phyloP scores from a whole-genome alignment of 2,113 vertebrate genomes.

The Varanus komodoensis region DNA sequence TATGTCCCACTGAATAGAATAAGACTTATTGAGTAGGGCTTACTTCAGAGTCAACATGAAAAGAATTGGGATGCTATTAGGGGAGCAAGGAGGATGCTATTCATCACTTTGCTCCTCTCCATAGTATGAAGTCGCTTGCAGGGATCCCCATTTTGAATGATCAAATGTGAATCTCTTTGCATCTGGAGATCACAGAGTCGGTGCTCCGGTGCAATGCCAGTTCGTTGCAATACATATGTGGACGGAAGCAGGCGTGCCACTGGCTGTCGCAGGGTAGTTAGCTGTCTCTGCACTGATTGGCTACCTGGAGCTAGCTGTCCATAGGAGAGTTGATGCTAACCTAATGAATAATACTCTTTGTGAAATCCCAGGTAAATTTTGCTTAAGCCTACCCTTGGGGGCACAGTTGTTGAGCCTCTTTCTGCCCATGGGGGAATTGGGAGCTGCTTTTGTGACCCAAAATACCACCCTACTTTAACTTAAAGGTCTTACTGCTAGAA shows the following conservation, averaged over 20 bases:
- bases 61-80: not conserved
- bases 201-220: too few species aligned
- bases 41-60: not conserved
- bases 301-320: not conserved
- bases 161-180: not conserved
- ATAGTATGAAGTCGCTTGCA: not conserved
- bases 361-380: not conserved
- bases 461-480: too few species aligned
- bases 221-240: too few species aligned
- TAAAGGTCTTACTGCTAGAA: too few species aligned
- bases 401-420: too few species aligned
- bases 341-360: not conserved
- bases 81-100: not conserved
- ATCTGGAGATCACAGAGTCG: not conserved
- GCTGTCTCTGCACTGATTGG: not conserved
- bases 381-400: not conserved
- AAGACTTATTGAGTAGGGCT: not conserved
- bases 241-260: not conserved
- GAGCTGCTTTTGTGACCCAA: too few species aligned
- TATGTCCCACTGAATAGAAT: too few species aligned
- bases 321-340: not conserved
- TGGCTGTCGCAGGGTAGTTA: not conserved
- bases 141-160: not conserved
- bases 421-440: too few species aligned
- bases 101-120: not conserved